Evolutionary conservation across 2,797 vertebrate species (phyloP).

Genomic region (Okamejei kenojei): DNA sequence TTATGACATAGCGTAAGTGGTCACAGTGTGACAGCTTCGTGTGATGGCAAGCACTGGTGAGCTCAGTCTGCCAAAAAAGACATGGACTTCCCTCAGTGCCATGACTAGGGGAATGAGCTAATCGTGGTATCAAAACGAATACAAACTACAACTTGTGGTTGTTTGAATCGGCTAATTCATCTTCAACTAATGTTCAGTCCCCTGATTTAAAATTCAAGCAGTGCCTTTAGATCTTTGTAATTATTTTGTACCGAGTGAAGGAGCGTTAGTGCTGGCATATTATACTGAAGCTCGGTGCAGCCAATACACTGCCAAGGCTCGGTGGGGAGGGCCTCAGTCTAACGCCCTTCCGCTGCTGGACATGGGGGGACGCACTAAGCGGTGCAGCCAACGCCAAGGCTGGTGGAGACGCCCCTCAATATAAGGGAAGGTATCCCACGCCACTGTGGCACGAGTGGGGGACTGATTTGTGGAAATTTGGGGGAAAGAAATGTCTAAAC

Average conservation of each 20-base stretch:
- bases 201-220: neutral
- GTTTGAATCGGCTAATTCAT: neutral
- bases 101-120: neutral
- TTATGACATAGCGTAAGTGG: neutral
- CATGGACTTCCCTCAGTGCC: neutral
- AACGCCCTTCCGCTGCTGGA: too few species aligned
- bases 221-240: too few species aligned
- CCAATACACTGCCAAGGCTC: too few species aligned
- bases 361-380: too few species aligned
- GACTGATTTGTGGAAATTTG: too few species aligned
- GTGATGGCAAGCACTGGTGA: neutral
- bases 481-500: too few species aligned
- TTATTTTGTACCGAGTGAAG: neutral
- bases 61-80: neutral
- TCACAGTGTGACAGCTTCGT: slow-evolving; percentile 18
- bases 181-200: neutral
- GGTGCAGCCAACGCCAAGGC: too few species aligned
- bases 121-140: neutral
- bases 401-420: too few species aligned
- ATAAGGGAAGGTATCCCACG: too few species aligned
- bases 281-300: too few species aligned
- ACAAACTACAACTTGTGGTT: neutral
- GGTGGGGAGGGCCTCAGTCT: too few species aligned
- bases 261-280: neutral
- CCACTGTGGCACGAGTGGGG: too few species aligned